Percentiles rank a stretch among this genome's conserved stretches.
These are phyloP conservation scores for Sisyra terminalis DNA, from an alignment of 2,888 invertebrate genomes.

Conservation along the genomic window DNA sequence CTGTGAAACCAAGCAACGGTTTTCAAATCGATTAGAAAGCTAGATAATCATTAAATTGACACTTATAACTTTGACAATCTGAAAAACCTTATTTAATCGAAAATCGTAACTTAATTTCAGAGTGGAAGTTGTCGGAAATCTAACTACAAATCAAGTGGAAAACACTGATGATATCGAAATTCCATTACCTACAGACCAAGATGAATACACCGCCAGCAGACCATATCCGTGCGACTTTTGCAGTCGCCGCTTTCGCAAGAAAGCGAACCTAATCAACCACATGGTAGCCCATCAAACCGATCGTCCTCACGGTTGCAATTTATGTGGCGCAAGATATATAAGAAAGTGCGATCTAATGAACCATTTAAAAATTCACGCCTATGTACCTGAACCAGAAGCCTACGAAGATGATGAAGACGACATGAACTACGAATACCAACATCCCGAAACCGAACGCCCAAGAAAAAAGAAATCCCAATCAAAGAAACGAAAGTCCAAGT, in stretches of 20 bases:
- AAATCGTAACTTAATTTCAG: conserved; percentile 22
- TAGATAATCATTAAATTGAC: too few species aligned
- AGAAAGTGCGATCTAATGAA: conserved; percentile 67
- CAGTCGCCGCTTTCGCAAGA: conserved; percentile 67
- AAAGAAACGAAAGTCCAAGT: conserved; percentile 17
- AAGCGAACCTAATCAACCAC: conserved; percentile 69
- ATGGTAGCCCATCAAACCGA: conserved; percentile 79
- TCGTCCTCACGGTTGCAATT: conserved; percentile 63
- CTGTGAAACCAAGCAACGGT: neutral
- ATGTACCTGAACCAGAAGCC: conserved; percentile 44
- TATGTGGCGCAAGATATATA: conserved; percentile 66
- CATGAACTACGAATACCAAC: conserved; percentile 13
- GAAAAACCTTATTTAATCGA: too few species aligned
- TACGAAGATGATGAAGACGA: conserved; percentile 35
- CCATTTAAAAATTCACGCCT: conserved; percentile 68
- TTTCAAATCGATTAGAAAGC: neutral
- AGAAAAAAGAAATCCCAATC: conserved; percentile 19
- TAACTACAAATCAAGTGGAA: conserved; percentile 32
- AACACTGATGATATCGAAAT: conserved; percentile 54
- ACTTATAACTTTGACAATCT: too few species aligned
- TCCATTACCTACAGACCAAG: conserved; percentile 66
- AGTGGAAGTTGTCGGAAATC: conserved; percentile 44
- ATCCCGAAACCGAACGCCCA: conserved; percentile 15
- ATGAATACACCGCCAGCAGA: conserved; percentile 55
- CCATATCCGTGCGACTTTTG: conserved; percentile 81